Base-by-base conservation (phyloP, 2,888 invertebrate species). In the Psylliodes chrysocephalus region DNA sequence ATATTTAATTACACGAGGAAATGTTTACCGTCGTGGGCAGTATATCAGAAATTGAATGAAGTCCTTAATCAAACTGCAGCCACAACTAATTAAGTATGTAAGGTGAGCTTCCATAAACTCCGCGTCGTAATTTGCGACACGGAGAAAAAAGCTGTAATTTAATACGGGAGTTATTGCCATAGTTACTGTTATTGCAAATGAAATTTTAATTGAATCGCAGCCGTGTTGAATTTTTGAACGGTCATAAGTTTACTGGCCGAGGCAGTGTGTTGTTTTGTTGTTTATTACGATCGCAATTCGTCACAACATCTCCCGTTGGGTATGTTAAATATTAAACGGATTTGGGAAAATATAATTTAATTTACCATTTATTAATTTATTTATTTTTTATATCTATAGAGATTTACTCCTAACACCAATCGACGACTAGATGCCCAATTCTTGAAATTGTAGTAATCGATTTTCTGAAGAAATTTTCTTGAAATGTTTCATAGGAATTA, bases 1-100 rank as follows among this genome's bases (percentile, higher is more conserved):
- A 53, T 35, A 53, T 53, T 53, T 53, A 53, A 53, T 53, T 53
- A 53, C 53, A 38, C 53, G 53, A 53, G 38, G 53, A 53, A 53
- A 53, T 53, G 14, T 33, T 38, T 38, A 53, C 40, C 22, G 38
- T 18, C 22, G 15, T 22, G 40, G 53, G 53, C 30, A 53, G 33
- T 53, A 38, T 53, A 53, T 53, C 38, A 38, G 38, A 25, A 22
- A 53, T 53, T 38, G 53, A 56, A 40, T 56, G 46, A 46, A 56
- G 25, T 33, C 49, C 56, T 46, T 44, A 56, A 56, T 44, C 55
- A 44, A 55, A 55, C 47, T 22, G 25, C 47, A 28, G 28, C 49
- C 49, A 22, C 40, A 25, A 18, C 46, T 56, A 56, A 56, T 56
- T 56, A 56, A 46, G 46, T 33, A 30, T 46, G 56, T 56, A 56